Evolutionary conservation across 2,888 invertebrate genomes (phyloP).

Genomic region (Yponomeuta malinellus): DNA sequence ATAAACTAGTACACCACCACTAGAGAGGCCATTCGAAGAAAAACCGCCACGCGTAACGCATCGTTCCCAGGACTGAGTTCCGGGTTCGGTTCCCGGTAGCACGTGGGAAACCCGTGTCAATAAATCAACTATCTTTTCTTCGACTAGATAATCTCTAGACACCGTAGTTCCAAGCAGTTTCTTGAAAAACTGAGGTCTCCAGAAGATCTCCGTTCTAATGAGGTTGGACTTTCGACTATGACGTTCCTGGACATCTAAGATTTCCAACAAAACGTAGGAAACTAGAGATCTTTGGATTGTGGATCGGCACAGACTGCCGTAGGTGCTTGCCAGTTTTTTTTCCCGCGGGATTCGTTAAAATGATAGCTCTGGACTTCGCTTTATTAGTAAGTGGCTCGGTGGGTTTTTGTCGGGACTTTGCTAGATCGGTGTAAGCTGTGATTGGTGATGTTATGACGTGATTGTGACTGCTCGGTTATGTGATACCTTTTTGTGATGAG

Average conservation of each 20-base stretch:
- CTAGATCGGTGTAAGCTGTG: background rate
- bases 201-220: background rate
- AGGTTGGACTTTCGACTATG: background rate
- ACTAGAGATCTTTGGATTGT: background rate
- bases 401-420: constrained; percentile 4
- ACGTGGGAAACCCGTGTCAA: constrained; percentile 67
- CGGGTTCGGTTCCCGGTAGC: constrained; percentile 67
- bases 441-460: background rate
- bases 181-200: background rate
- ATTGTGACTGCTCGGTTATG: background rate
- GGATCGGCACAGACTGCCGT: background rate
- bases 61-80: constrained; percentile 58
- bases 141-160: background rate
- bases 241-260: background rate
- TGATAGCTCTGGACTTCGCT: constrained; percentile 12
- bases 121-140: constrained; percentile 43
- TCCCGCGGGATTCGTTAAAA: constrained; percentile 19
- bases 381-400: constrained; percentile 15
- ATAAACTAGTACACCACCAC: background rate
- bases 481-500: background rate
- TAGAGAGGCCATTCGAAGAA: constrained; percentile 33
- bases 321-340: constrained; percentile 14
- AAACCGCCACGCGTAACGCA: constrained; percentile 42
- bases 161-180: background rate
- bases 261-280: background rate